Evolutionary conservation across 53 echinoderm and acorn worm genomes (phyloP), one percentile per base, ranked within the genome.

Genomic region (Glandiceps talaboti): DNA sequence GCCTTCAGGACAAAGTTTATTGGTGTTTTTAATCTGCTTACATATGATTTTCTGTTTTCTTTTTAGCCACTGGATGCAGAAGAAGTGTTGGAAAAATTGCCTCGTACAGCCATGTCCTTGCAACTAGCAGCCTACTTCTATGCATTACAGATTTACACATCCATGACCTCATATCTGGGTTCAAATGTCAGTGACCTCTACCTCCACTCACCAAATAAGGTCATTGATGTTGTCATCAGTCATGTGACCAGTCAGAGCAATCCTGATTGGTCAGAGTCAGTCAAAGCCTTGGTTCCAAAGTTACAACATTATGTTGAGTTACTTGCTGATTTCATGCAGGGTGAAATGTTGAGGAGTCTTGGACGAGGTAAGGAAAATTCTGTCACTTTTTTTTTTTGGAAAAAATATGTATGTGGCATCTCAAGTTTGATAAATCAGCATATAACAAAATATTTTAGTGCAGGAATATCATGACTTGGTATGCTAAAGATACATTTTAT

Each of bases 101-200:
- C 99, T 0, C 93, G 86, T 32, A 89, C 91, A 10, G 91, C 87
- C 31, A 79, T 99, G 33, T 89, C 91, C 29, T 89, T 99, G 0
- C 91, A 99, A 76, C 87, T 91, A 33, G 93, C 91, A 1, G 84
- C 93, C 31, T 99, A 99, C 84, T 91, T 80, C 86, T 99, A 92
- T 74, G 99, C 99, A 31, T 86, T 94, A 74, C 93, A 99, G 32
- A 82, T 88, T 45, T 82, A 89, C 73, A 73, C 30, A 28, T 10
- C 1, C 26, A 30, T 32, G 32, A 31, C 30, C 32, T 32, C 79
- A 25, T 31, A 32, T 1, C 31, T 31, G n/a, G 14, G 32, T 26
- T 31, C 79, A 25, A 26, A 32, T 32, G 31, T 78, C 25, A 32
- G 26, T 78, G 10, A 80, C 25, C 31, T 72, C 1, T 89, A 85